phyloP scores from a whole-genome alignment of 2,888 invertebrate genomes.

The Cataglyphis altisquamis region DNA sequence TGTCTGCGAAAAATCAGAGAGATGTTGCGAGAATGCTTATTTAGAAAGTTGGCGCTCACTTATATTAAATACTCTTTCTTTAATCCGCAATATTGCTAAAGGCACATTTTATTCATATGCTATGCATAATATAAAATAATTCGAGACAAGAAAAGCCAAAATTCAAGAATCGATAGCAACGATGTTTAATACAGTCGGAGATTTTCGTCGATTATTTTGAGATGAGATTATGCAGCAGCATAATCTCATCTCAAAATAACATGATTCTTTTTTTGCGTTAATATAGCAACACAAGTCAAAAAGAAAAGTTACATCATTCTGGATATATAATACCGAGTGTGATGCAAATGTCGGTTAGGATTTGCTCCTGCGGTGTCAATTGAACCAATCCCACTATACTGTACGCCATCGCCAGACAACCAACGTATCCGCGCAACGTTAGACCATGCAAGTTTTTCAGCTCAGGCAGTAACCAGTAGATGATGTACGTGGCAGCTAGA shows the following conservation, averaged over 20 bases:
- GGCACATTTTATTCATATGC: slow-evolving; percentile 3
- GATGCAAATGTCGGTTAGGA: slow-evolving; percentile 69
- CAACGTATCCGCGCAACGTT: slow-evolving; percentile 80
- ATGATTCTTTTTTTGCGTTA: neutral
- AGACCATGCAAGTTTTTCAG: slow-evolving; percentile 82
- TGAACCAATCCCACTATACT: slow-evolving; percentile 74
- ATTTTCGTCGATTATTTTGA: neutral
- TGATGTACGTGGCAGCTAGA: slow-evolving; percentile 78
- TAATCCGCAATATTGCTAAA: slow-evolving; percentile 18
- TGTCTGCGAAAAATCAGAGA: slow-evolving; percentile 14
- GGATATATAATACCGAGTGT: slow-evolving; percentile 69
- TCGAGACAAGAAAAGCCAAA: neutral
- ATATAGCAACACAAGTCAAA: neutral
- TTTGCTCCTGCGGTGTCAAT: slow-evolving; percentile 60
- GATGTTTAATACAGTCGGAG: neutral
- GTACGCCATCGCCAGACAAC: slow-evolving; percentile 78
- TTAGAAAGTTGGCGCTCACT: slow-evolving; percentile 21
- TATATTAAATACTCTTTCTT: neutral
- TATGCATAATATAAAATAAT: neutral
- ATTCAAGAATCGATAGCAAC: neutral
- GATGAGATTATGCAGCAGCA: too few relatives aligned
- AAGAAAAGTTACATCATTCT: slow-evolving; percentile 30
- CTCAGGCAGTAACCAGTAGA: slow-evolving; percentile 81
- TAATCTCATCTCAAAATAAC: neutral
- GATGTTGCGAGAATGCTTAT: neutral